Percentiles rank a stretch among this genome's conserved stretches.
These are phyloP conservation scores for Botia almorhae DNA, from an alignment of 2,797 vertebrate genomes.

Conservation along the genomic window DNA sequence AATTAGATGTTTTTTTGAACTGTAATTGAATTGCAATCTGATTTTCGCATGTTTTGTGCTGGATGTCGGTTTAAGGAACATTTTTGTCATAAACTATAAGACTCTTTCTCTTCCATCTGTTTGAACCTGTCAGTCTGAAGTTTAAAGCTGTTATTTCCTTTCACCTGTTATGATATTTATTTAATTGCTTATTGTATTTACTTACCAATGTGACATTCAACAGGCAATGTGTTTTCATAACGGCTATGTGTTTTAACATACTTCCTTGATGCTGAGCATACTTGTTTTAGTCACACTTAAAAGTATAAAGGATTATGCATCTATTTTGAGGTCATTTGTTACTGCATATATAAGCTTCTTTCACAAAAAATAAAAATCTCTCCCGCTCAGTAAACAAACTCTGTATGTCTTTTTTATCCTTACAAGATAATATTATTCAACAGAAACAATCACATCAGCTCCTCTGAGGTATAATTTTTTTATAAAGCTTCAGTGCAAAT, in stretches of 20 bases:
- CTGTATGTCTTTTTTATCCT: background rate
- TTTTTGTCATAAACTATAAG: slow-evolving; percentile 29
- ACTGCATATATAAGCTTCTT: background rate
- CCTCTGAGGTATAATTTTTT: background rate
- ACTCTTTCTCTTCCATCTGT: slow-evolving; percentile 48
- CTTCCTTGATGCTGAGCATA: background rate
- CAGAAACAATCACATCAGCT: background rate
- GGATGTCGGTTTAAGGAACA: background rate
- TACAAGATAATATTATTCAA: background rate
- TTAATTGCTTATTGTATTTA: no score
- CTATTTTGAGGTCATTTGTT: background rate
- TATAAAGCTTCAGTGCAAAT: background rate
- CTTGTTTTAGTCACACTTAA: background rate
- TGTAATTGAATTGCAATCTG: background rate
- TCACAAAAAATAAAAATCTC: background rate
- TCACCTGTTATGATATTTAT: no score
- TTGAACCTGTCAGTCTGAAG: no score
- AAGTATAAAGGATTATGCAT: background rate
- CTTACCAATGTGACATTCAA: no score
- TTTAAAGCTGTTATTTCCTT: no score
- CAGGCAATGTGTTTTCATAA: no score
- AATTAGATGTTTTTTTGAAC: slow-evolving; percentile 34
- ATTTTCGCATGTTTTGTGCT: background rate
- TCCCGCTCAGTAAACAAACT: background rate
- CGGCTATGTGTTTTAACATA: background rate